phyloP scores from a whole-genome alignment of 2,888 invertebrate genomes.

The Leptopilina drosophilae region DNA sequence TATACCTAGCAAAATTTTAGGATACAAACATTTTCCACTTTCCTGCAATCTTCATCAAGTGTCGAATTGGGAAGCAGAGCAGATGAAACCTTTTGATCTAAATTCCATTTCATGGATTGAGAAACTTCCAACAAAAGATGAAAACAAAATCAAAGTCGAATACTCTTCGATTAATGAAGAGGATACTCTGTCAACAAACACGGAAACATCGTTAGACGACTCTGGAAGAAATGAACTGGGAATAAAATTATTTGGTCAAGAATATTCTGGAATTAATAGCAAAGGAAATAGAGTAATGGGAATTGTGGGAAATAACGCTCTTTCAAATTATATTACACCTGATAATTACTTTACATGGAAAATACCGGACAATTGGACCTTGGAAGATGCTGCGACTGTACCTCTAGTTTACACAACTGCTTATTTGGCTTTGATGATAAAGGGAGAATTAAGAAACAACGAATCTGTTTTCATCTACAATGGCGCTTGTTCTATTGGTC shows the following conservation, averaged over 20 bases:
- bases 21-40: constrained; percentile 9
- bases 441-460: constrained; percentile 78
- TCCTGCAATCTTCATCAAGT: background rate
- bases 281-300: constrained; percentile 77
- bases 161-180: constrained; percentile 91
- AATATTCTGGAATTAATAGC: constrained; percentile 81
- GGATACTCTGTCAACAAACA: constrained; percentile 82
- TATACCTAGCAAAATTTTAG: background rate
- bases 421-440: constrained; percentile 80
- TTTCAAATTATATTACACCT: constrained; percentile 79
- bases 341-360: constrained; percentile 78
- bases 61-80: background rate
- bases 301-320: constrained; percentile 67
- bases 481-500: constrained; percentile 82
- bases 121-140: constrained; percentile 75
- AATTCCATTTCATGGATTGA: constrained; percentile 84
- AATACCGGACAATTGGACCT: constrained; percentile 80
- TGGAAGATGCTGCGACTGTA: constrained; percentile 83
- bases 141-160: constrained; percentile 79
- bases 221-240: constrained; percentile 82
- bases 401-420: constrained; percentile 82
- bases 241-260: constrained; percentile 79
- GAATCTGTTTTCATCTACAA: constrained; percentile 75
- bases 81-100: background rate
- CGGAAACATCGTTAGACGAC: constrained; percentile 84